These are phyloP conservation scores for Maniola hyperantus DNA, from an alignment of 2,888 invertebrate species.

Conservation along the genomic window DNA sequence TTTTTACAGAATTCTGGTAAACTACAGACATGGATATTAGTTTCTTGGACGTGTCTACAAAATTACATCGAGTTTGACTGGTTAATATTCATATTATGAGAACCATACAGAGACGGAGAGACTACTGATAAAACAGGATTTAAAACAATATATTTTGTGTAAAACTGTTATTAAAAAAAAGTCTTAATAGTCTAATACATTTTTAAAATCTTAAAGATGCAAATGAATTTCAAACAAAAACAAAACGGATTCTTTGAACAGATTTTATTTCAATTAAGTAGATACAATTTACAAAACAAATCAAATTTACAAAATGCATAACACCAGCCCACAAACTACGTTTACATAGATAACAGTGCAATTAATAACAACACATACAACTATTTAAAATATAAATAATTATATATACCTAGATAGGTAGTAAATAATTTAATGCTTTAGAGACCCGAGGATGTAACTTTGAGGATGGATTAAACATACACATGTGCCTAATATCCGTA, in stretches of 20 bases:
- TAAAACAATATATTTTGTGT: too few relatives aligned
- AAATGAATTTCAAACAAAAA: background rate
- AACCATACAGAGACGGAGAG: too few relatives aligned
- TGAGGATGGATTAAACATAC: conserved; percentile 2
- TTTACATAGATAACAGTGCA: conserved; percentile 30
- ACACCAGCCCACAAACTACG: conserved; percentile 58
- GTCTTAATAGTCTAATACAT: too few relatives aligned
- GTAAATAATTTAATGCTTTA: conserved; percentile 48
- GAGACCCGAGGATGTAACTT: conserved; percentile 13
- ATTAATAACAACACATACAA: conserved; percentile 33
- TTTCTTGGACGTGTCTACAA: too few relatives aligned
- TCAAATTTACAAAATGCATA: conserved; percentile 73
- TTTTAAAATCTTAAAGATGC: background rate
- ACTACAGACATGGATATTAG: too few relatives aligned
- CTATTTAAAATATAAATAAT: conserved; percentile 45
- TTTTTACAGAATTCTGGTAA: too few relatives aligned
- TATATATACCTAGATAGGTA: conserved; percentile 4
- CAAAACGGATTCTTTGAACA: conserved; percentile 41
- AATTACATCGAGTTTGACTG: too few relatives aligned
- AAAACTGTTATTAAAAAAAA: too few relatives aligned
- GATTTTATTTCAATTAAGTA: conserved; percentile 56
- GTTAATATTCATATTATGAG: too few relatives aligned
- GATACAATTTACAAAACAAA: conserved; percentile 59
- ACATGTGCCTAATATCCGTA: background rate
- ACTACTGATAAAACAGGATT: too few relatives aligned